Evolutionary conservation across 2,888 invertebrate genomes (phyloP).

Genomic region (Campoplex capitator): DNA sequence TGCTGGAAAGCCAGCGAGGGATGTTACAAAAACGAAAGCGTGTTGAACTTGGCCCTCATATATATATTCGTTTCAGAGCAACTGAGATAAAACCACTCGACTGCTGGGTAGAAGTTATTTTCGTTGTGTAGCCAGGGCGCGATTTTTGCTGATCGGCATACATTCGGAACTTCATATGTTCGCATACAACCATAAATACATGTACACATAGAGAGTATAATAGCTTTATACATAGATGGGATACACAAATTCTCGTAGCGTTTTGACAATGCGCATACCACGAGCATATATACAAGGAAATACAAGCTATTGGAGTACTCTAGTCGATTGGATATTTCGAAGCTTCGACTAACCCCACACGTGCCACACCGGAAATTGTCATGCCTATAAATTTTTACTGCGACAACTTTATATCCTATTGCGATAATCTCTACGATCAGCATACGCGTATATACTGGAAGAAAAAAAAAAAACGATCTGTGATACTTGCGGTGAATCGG

Average conservation of each 20-base stretch:
- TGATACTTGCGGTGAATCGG: neutral
- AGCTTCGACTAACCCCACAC: conserved; percentile 52
- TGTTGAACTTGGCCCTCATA: conserved; percentile 47
- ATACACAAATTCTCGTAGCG: neutral
- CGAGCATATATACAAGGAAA: neutral
- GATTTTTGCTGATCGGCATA: conserved; percentile 59
- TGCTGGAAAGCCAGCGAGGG: conserved; percentile 22
- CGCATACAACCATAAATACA: neutral
- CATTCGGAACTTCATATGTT: conserved; percentile 13
- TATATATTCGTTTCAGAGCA: conserved; percentile 31
- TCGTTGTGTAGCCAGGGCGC: conserved; percentile 50
- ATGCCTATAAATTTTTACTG: conserved; percentile 36
- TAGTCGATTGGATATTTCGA: conserved; percentile 62
- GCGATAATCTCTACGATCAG: conserved; percentile 45
- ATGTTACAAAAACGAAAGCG: conserved; percentile 46
- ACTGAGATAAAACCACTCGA: conserved; percentile 56
- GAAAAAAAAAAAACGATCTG: neutral
- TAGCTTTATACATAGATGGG: neutral
- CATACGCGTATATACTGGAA: neutral
- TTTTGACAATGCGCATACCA: neutral
- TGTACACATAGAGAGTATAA: neutral
- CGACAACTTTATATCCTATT: conserved; percentile 43
- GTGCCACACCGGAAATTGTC: conserved; percentile 59
- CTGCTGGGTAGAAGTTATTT: conserved; percentile 59
- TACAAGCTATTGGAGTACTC: conserved; percentile 27